Evolutionary conservation across 2,113 vertebrate genomes (phyloP).

Genomic region (Lamprotornis superbus): DNA sequence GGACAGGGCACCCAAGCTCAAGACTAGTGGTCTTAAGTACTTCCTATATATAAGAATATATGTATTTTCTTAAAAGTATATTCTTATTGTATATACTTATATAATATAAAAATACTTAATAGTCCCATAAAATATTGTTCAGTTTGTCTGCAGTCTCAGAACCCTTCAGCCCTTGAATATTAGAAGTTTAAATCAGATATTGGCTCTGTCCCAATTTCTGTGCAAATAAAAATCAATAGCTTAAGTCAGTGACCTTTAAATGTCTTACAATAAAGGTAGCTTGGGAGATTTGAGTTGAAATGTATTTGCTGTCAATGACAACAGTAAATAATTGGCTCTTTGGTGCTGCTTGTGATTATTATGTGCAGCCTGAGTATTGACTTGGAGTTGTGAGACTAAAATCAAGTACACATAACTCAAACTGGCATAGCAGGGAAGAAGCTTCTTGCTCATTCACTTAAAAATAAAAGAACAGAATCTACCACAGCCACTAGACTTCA

Average conservation of each 20-base stretch:
- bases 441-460: not conserved
- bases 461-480: not conserved
- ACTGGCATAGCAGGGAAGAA: not conserved
- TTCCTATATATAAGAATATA: not conserved
- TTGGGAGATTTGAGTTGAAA: not conserved
- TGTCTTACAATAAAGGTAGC: accelerated
- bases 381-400: not conserved
- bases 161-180: not conserved
- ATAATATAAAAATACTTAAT: not conserved
- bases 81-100: not conserved
- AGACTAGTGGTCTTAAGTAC: not conserved
- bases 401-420: accelerated
- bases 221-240: not conserved
- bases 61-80: not conserved
- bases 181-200: not conserved
- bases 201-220: not conserved
- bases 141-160: not conserved
- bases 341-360: not conserved
- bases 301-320: not conserved
- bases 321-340: not conserved
- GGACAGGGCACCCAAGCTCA: not conserved
- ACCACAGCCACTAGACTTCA: not conserved
- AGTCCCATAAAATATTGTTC: not conserved
- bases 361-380: not conserved
- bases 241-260: not conserved